Conservation (phyloP, 2,113 vertebrate species). For the Lophius piscatorius region DNA sequence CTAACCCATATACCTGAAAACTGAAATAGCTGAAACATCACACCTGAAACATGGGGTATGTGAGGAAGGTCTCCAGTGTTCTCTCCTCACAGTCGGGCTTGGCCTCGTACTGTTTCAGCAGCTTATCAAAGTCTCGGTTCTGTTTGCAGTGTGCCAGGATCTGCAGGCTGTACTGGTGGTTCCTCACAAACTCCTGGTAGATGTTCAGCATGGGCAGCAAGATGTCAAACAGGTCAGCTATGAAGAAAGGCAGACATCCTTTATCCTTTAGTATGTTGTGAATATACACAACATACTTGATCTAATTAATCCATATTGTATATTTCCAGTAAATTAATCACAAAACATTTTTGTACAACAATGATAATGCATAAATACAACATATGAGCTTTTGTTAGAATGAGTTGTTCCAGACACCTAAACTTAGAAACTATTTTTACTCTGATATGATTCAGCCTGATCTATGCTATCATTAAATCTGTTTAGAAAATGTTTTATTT, state of each 20-base stretch:
- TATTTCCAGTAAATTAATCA: background rate
- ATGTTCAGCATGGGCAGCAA: conserved; percentile 99
- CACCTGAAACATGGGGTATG: conserved; percentile 96
- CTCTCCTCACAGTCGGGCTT: conserved; percentile 98
- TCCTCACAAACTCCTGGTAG: conserved; percentile 98
- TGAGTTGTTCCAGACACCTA: no score
- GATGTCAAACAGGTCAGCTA: conserved; percentile 98
- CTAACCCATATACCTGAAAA: no score
- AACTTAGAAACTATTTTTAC: no score
- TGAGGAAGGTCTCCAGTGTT: conserved; percentile 96
- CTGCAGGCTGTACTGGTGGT: conserved; percentile 99
- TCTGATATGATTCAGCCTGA: no score
- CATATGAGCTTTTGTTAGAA: no score
- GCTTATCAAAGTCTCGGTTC: conserved; percentile 97
- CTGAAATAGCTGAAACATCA: no score
- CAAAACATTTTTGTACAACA: no score
- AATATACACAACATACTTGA: no score
- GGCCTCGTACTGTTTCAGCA: conserved; percentile 96
- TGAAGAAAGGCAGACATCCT: conserved; percentile 3
- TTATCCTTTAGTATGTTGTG: background rate
- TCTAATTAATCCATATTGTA: no score
- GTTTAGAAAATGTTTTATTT: no score
- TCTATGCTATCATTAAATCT: no score
- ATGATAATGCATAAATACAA: no score
- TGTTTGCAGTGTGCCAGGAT: conserved; percentile 98